These are phyloP conservation scores for Cecidostiba fungosa DNA, from an alignment of 2,888 invertebrate species.

Conservation along the genomic window DNA sequence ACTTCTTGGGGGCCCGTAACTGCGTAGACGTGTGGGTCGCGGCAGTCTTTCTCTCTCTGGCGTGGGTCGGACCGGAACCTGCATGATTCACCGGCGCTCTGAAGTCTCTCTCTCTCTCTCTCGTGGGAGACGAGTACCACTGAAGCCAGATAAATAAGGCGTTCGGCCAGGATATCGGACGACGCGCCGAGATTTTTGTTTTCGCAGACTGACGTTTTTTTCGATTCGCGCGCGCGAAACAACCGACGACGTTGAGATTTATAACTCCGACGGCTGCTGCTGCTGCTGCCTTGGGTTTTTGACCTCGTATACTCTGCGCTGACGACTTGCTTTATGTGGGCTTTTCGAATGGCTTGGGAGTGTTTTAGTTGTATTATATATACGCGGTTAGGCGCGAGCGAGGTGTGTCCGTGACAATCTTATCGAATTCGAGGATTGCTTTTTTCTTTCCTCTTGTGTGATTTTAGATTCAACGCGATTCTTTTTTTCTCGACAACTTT, in stretches of 20 bases:
- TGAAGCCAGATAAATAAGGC: conserved; percentile 59
- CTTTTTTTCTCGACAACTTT: too few species aligned
- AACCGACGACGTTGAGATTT: conserved; percentile 49
- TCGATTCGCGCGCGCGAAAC: conserved; percentile 36
- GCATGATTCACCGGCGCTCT: conserved; percentile 76
- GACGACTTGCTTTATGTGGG: conserved; percentile 19
- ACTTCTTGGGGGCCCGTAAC: not conserved
- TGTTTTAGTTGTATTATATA: not conserved
- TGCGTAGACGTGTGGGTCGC: conserved; percentile 35
- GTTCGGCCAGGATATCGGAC: conserved; percentile 51
- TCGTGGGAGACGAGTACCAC: conserved; percentile 19
- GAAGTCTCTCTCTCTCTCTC: too few species aligned
- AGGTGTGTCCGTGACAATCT: conserved; percentile 33
- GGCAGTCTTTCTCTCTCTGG: conserved; percentile 66
- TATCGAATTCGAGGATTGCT: conserved; percentile 41
- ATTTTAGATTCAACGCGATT: too few species aligned
- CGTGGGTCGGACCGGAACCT: conserved; percentile 80
- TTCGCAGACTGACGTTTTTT: conserved; percentile 32
- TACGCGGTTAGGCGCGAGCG: not conserved
- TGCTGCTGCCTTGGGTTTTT: conserved; percentile 47
- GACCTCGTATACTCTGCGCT: conserved; percentile 46
- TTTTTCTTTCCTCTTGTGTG: not conserved
- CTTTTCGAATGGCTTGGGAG: not conserved
- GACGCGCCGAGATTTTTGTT: conserved; percentile 50
- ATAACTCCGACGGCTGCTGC: conserved; percentile 25